phyloP scores from a whole-genome alignment of 30 jellyfish, hydroid and myxozoan species.

The Turritopsis dohrnii region DNA sequence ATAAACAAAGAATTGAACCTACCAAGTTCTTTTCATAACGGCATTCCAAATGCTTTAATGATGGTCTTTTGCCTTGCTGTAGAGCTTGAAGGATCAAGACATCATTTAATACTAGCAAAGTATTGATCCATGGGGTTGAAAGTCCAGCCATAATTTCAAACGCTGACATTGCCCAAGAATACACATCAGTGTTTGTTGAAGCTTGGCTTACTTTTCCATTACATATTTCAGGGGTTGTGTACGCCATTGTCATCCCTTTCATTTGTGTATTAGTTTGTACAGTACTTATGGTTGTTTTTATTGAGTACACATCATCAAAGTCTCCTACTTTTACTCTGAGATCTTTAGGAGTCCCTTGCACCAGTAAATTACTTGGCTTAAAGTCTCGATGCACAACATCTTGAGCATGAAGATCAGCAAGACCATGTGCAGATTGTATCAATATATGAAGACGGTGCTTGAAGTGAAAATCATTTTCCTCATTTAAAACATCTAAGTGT shows the following conservation, averaged over 20 bases:
- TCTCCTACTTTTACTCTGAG: too few species aligned
- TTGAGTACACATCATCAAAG: too few species aligned
- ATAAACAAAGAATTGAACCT: too few species aligned
- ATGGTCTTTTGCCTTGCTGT: neutral
- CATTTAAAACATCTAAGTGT: too few species aligned
- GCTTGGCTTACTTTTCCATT: neutral
- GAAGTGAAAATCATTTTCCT: neutral
- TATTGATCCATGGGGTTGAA: neutral
- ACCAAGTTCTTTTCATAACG: neutral
- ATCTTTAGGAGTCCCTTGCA: too few species aligned
- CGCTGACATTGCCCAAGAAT: too few species aligned
- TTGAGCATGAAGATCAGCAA: too few species aligned
- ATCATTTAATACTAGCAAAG: neutral
- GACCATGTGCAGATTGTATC: too few species aligned
- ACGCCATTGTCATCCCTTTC: neutral
- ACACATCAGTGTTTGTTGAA: too few species aligned
- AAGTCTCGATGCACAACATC: too few species aligned
- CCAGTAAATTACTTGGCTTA: too few species aligned
- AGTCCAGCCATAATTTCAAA: too few species aligned
- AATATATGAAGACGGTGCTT: neutral
- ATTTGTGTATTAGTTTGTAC: neutral
- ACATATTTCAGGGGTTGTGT: neutral
- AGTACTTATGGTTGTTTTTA: neutral
- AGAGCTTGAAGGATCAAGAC: neutral
- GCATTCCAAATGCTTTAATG: neutral